Percentiles rank a stretch among this genome's conserved stretches.
These are phyloP conservation scores for Seriola quinqueradiata DNA, from an alignment of 2,113 vertebrate genomes.

Conservation along the genomic window DNA sequence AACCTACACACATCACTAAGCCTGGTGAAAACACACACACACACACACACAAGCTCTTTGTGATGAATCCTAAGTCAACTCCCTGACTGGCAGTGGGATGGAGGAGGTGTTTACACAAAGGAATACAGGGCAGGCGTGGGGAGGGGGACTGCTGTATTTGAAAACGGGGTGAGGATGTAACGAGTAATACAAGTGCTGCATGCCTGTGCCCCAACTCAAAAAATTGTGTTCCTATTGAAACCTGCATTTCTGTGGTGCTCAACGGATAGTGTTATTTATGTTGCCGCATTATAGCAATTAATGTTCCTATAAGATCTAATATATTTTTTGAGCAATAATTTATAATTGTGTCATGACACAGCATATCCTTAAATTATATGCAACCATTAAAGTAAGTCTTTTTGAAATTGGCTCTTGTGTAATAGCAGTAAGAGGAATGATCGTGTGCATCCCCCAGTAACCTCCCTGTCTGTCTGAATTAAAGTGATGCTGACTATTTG, in stretches of 20 bases:
- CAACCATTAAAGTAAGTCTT: background rate
- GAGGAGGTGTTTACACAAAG: constrained; percentile 54
- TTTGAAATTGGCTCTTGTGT: background rate
- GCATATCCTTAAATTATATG: background rate
- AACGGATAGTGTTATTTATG: background rate
- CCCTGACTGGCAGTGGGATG: constrained; percentile 34
- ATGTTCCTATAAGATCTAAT: background rate
- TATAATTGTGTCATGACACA: background rate
- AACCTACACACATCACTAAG: constrained; percentile 14
- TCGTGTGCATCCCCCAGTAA: background rate
- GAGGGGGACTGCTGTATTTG: constrained; percentile 14
- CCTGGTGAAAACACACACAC: background rate
- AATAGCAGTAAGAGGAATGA: background rate
- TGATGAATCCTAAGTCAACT: constrained; percentile 46
- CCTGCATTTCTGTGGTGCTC: background rate
- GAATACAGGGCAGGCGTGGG: constrained; percentile 26
- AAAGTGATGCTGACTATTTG: constrained; percentile 1
- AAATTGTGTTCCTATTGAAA: background rate
- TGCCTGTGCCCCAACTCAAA: background rate
- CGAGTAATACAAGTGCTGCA: background rate
- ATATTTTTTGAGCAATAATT: background rate
- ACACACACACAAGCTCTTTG: constrained; percentile 54
- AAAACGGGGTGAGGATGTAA: background rate
- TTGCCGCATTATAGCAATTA: background rate
- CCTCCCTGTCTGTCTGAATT: background rate